A percentile compares a stretch with the other conserved stretches of the same genome.
phyloP scores from a whole-genome alignment of 2,797 vertebrate genomes.

The Coilia nasus region DNA sequence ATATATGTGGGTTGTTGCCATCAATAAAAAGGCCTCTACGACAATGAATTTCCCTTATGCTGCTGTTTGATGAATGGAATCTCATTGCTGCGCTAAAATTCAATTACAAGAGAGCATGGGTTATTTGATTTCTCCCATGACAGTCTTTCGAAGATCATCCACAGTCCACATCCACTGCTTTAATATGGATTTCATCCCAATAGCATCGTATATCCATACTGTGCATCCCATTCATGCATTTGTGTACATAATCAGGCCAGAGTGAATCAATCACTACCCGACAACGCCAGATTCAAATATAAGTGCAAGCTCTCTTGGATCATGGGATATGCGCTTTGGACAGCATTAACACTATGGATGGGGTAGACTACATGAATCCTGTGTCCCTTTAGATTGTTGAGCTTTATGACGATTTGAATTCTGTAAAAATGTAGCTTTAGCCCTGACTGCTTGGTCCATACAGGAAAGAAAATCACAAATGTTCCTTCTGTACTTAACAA shows the following conservation, averaged over 20 bases:
- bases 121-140: conserved; percentile 9
- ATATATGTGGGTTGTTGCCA: background rate
- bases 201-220: no score
- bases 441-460: no score
- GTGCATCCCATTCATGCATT: background rate
- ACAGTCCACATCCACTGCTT: background rate
- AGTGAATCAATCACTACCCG: background rate
- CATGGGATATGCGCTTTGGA: background rate
- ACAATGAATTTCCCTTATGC: background rate
- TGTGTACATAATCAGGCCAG: background rate
- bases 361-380: background rate
- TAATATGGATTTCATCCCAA: background rate
- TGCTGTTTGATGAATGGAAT: conserved; percentile 23
- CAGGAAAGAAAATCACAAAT: no score
- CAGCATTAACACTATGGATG: background rate
- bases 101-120: background rate
- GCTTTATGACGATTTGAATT: no score
- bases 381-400: background rate
- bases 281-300: no score
- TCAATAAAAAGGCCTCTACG: conserved; percentile 8
- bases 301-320: no score
- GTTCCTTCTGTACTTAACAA: no score
- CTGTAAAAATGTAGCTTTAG: no score
- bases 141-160: background rate
- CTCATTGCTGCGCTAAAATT: conserved; percentile 23